These are phyloP conservation scores for Trichonephila inaurata DNA, from an alignment of 1,140 invertebrate species.

Conservation along the genomic window DNA sequence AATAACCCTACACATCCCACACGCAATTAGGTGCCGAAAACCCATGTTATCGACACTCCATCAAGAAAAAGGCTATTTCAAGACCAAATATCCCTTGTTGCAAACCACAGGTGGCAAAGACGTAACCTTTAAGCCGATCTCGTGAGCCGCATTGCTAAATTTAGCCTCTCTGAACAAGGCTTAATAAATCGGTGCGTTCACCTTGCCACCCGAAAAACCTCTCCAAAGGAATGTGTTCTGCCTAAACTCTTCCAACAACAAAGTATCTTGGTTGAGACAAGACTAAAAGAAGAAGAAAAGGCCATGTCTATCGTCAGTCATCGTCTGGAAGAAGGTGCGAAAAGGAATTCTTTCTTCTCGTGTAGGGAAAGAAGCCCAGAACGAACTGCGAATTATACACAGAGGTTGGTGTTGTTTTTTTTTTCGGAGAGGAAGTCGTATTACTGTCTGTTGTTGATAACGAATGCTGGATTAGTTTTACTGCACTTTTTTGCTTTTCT, in stretches of 20 bases:
- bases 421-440: slow-evolving; percentile 65
- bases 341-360: slow-evolving; percentile 11
- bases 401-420: neutral
- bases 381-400: slow-evolving; percentile 56
- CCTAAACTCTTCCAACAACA: neutral
- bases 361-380: neutral
- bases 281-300: neutral
- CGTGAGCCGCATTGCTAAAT: neutral
- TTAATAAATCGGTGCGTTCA: slow-evolving; percentile 27
- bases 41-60: slow-evolving; percentile 3
- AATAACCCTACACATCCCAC: neutral
- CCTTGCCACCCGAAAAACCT: neutral
- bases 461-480: neutral
- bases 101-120: slow-evolving; percentile 5
- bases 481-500: too few species aligned
- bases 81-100: neutral
- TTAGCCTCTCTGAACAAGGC: neutral
- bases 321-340: slow-evolving; percentile 22
- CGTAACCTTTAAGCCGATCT: neutral
- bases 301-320: slow-evolving; percentile 19
- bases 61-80: neutral
- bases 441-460: slow-evolving; percentile 54
- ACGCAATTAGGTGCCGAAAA: slow-evolving; percentile 4
- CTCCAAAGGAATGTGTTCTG: neutral
- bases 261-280: neutral